Base-by-base conservation (phyloP, 1,140 invertebrate genomes). In the Choristoneura fumiferana region DNA sequence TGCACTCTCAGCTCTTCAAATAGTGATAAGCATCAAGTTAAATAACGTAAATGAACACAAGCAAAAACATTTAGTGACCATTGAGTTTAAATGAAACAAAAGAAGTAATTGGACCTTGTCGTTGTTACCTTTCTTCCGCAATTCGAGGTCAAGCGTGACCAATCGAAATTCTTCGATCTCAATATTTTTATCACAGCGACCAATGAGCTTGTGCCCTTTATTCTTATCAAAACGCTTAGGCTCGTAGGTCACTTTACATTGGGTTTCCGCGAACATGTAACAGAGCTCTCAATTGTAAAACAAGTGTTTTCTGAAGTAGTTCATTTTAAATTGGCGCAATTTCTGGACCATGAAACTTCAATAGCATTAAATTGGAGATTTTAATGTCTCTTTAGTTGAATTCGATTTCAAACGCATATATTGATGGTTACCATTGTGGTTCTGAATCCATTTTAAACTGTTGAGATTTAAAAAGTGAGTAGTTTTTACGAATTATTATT, bases 101-200 rank as follows among this genome's bases (percentile, higher is more conserved):
- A 76, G 69, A 76, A 77, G 73, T 79, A 76, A 76, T 76, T 69
- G 65, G 73, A 78, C 66, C 69, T 63, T 57, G 69, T 65, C 66
- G 66, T 63, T 57, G 69, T 65, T 67, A 78, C 73, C 71, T 83
- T 81, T 81, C 82, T 85, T 84, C 82, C 78, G 76, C 67, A 71
- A 82, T 39, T 58, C 72, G 78, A 85, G 81, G 80, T 83, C 82
- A 71, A 54, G 55, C 80, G 76, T 84, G 78, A 84, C 82, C 70
- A 64, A 72, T 58, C 63, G 70, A 62, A 84, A 86, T 81, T 78
- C 76, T 72, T 71, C 54, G 59, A 65, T 64, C 64, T 53, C 64
- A 77, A 71, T 74, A 69, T 66, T 68, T 49, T 53, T 18, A 37
- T 15, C 15, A 52, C n/a, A 5, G 33, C 43, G 43, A 54, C 65